Percentiles rank a stretch among this genome's conserved stretches.
Conservation (phyloP, 2,797 vertebrate species). For the Octomys mimax region DNA sequence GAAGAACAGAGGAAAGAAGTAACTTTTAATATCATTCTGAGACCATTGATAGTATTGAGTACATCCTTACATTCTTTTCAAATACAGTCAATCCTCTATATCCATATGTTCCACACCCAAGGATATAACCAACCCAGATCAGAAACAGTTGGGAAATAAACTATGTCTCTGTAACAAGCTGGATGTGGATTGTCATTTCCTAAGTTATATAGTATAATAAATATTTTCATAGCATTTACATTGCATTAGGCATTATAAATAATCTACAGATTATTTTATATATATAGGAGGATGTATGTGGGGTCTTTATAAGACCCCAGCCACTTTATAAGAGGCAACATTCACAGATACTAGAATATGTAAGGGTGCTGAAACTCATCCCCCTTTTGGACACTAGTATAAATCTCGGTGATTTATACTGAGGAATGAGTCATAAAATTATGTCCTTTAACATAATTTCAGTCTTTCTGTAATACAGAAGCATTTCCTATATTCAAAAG, state of each 20-base stretch:
- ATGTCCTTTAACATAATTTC: not conserved
- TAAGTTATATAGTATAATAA: not conserved
- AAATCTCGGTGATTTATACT: too few species aligned
- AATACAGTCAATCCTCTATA: not conserved
- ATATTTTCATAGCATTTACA: not conserved
- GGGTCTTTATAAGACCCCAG: not conserved
- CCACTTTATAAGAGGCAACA: not conserved
- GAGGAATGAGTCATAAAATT: not conserved
- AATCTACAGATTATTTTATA: not conserved
- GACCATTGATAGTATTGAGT: not conserved
- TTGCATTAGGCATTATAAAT: not conserved
- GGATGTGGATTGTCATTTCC: not conserved
- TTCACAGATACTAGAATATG: too few species aligned
- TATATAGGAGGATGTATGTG: not conserved
- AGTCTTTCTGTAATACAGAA: constrained; percentile 9
- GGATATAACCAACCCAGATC: not conserved
- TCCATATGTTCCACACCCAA: not conserved
- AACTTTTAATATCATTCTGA: not conserved
- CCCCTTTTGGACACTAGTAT: not conserved
- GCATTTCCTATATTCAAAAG: not conserved
- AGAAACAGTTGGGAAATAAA: not conserved
- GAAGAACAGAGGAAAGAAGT: not conserved
- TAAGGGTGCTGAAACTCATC: not conserved
- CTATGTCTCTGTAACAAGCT: not conserved
- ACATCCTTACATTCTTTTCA: constrained; percentile 3